phyloP scores from a whole-genome alignment of 2,888 invertebrate genomes.

The Trissolcus japonicus region DNA sequence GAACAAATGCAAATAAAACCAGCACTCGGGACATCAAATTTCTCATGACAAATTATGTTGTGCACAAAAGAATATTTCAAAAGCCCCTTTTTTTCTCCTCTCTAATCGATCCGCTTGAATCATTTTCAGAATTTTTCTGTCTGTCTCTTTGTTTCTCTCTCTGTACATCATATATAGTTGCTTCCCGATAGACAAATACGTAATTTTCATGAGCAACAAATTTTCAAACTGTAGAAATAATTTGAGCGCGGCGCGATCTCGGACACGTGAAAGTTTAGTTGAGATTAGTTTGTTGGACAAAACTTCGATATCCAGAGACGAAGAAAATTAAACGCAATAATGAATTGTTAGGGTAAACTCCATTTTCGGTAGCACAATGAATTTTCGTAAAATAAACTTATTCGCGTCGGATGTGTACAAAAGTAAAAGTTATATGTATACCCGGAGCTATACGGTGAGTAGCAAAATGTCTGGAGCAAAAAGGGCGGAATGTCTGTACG shows the following conservation, averaged over 20 bases:
- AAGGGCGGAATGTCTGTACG: conserved; percentile 47
- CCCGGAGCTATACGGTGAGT: conserved; percentile 11
- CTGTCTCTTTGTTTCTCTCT: no score
- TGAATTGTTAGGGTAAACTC: conserved; percentile 8
- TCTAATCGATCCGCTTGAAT: conserved; percentile 33
- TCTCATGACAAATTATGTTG: conserved; percentile 38
- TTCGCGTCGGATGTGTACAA: conserved; percentile 27
- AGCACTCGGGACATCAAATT: conserved; percentile 23
- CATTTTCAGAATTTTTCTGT: conserved; percentile 12
- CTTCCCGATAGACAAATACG: not conserved
- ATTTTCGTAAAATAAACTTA: conserved; percentile 36
- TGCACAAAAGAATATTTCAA: conserved; percentile 30
- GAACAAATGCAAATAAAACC: conserved; percentile 40
- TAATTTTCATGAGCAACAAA: not conserved
- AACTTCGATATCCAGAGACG: not conserved
- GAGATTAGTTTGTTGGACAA: not conserved
- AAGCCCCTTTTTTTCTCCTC: conserved; percentile 14
- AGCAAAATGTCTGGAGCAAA: conserved; percentile 37
- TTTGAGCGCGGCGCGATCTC: not conserved
- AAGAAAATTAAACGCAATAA: conserved; percentile 1
- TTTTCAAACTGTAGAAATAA: no score
- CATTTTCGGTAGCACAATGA: conserved; percentile 17
- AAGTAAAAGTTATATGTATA: conserved; percentile 32
- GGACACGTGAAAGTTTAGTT: not conserved
- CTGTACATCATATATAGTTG: no score